Evolutionary conservation across 2,888 invertebrate genomes (phyloP).

Genomic region (Busseola fusca): DNA sequence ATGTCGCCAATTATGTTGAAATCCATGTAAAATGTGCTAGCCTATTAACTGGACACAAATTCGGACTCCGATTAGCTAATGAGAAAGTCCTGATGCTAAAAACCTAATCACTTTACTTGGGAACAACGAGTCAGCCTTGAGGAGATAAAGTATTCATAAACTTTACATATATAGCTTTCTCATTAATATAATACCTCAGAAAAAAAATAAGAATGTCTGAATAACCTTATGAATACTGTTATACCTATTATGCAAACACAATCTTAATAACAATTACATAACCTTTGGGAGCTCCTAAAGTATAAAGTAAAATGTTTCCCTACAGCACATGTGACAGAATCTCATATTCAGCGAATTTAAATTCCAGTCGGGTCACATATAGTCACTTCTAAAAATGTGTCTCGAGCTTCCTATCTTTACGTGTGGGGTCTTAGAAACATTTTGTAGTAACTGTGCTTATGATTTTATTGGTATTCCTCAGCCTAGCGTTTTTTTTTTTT

Average conservation of each 20-base stretch:
- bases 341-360: conserved; percentile 37
- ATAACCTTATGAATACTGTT: background rate
- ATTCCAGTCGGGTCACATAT: conserved; percentile 35
- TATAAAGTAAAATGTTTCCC: conserved; percentile 30
- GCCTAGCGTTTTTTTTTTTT: too few relatives aligned
- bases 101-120: background rate
- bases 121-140: background rate
- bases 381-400: conserved; percentile 40
- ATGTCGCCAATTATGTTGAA: background rate
- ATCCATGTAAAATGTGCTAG: background rate
- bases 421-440: conserved; percentile 15
- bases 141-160: background rate
- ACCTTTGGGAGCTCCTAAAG: conserved; percentile 5
- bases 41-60: background rate
- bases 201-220: background rate
- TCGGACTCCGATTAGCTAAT: accelerated
- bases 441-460: conserved; percentile 24
- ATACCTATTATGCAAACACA: background rate
- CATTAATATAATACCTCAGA: background rate
- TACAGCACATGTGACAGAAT: conserved; percentile 23
- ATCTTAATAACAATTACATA: conserved; percentile 22
- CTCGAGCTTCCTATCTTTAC: conserved; percentile 19
- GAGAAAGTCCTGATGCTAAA: background rate
- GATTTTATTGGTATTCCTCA: conserved; percentile 19
- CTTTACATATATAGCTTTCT: background rate